Base-by-base conservation (phyloP, 2,888 invertebrate genomes). In the Drosophila anceps region DNA sequence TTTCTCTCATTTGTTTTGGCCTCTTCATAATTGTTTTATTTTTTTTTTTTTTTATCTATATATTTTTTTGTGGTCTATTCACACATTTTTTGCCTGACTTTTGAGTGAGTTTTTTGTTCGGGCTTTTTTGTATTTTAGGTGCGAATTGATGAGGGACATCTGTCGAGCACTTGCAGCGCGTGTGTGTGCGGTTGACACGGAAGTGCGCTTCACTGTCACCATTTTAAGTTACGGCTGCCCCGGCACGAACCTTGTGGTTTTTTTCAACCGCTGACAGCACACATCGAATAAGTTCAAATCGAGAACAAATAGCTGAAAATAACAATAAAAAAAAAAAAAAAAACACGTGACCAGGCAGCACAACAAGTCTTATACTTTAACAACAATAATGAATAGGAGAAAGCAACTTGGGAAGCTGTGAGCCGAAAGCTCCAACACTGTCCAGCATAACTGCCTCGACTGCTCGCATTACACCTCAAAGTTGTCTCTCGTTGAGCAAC, bases 221-320 rank as follows among this genome's bases (percentile, higher is more conserved):
- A 77, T 78, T 82, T 76, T 67, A 76, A 84, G 80, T 73, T 76
- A 72, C 76, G 80, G 80, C 73, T 75, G 86, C 50, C 80, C 75
- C 63, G 73, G 72, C 80, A 84, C 87, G 82, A 82, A 79, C 79
- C 68, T 54, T 76, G 85, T 29, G 76, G 81, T 61, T 64, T 53
- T 64, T 53, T 48, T 35, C 57, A 35, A 37, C 58, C 53, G n/a
- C 48, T 69, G 58, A 37, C 68, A 54, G 64, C 51, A 31, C 37
- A 51, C 46, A 63, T 63, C 75, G 72, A 35, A 59, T 29, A 63
- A 60, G 50, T 55, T 76, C 0, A 18, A 31, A 18, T 39, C n/a
- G 35, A 61, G 27, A 41, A n/a, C 39, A 33, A 51, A 60, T 39
- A 27, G 46, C 46, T 27, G 27, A 9, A 39, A 41, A 24, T 24